Conservation (phyloP, 2,888 invertebrate species). For the Dynastes tityus region DNA sequence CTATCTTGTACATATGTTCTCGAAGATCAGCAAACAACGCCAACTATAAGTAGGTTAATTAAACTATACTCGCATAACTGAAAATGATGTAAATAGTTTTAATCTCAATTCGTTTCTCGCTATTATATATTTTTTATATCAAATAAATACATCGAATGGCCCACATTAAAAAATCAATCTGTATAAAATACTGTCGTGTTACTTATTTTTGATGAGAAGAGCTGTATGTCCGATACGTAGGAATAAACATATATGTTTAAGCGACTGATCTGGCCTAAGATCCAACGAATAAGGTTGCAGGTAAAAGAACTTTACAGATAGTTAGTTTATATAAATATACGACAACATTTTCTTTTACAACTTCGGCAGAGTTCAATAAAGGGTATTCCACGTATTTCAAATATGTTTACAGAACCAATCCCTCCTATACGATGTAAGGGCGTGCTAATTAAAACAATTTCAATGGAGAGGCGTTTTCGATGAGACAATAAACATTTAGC, state of each 20-base stretch:
- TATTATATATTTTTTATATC: not conserved
- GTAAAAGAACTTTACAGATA: too few relatives aligned
- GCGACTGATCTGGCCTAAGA: slow-evolving; percentile 38
- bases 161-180: slow-evolving; percentile 35
- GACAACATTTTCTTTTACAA: too few relatives aligned
- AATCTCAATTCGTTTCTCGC: not conserved
- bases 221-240: slow-evolving; percentile 14
- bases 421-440: too few relatives aligned
- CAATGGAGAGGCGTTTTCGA: too few relatives aligned
- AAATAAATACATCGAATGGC: slow-evolving; percentile 1
- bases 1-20: slow-evolving; percentile 7
- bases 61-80: not conserved
- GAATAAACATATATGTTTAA: not conserved
- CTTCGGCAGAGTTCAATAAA: too few relatives aligned
- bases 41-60: not conserved
- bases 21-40: not conserved
- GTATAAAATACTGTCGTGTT: slow-evolving; percentile 24
- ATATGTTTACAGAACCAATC: too few relatives aligned
- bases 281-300: slow-evolving; percentile 4
- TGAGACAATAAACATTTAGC: too few relatives aligned
- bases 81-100: slow-evolving; percentile 1
- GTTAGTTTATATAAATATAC: too few relatives aligned
- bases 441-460: too few relatives aligned
- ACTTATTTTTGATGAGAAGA: slow-evolving; percentile 27
- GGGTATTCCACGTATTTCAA: too few relatives aligned